Evolutionary conservation across 2,888 invertebrate genomes (phyloP).

Genomic region (Cheilosia vernalis): DNA sequence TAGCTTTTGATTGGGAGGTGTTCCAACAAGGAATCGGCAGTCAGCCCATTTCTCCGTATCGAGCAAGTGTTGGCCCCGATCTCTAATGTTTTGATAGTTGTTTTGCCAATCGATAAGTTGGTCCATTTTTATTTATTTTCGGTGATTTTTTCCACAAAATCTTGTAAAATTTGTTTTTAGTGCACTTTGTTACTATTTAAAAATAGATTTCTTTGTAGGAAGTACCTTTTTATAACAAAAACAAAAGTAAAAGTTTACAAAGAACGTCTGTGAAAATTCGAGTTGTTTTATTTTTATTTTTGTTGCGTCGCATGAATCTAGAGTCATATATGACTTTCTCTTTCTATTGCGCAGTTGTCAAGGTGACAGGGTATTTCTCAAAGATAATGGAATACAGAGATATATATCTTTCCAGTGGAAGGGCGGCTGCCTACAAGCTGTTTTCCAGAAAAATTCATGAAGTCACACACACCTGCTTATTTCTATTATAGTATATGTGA

Average conservation of each 20-base stretch:
- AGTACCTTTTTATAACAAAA: neutral
- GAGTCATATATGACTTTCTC: neutral
- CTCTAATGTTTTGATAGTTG: constrained; percentile 88
- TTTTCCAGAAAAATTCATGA: too few relatives aligned
- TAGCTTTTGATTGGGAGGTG: constrained; percentile 89
- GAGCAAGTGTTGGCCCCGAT: constrained; percentile 89
- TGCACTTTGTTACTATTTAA: constrained; percentile 4
- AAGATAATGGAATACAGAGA: too few relatives aligned
- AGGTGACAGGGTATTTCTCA: too few relatives aligned
- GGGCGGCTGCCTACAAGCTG: too few relatives aligned
- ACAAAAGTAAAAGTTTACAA: neutral
- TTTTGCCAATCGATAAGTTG: constrained; percentile 89
- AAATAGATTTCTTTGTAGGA: constrained; percentile 34
- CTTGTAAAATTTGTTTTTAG: neutral
- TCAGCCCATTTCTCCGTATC: constrained; percentile 93
- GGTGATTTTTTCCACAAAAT: neutral
- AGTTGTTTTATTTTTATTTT: constrained; percentile 39
- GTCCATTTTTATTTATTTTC: constrained; percentile 46
- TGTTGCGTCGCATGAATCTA: neutral
- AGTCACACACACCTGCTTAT: too few relatives aligned
- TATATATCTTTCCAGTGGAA: too few relatives aligned
- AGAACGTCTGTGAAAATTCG: constrained; percentile 26
- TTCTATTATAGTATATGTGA: too few relatives aligned
- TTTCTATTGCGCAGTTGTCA: neutral
- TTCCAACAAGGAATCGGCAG: constrained; percentile 92